Evolutionary conservation across 1,140 invertebrate genomes (phyloP), one percentile per base, ranked within the genome.

Genomic region (Phthorimaea operculella): DNA sequence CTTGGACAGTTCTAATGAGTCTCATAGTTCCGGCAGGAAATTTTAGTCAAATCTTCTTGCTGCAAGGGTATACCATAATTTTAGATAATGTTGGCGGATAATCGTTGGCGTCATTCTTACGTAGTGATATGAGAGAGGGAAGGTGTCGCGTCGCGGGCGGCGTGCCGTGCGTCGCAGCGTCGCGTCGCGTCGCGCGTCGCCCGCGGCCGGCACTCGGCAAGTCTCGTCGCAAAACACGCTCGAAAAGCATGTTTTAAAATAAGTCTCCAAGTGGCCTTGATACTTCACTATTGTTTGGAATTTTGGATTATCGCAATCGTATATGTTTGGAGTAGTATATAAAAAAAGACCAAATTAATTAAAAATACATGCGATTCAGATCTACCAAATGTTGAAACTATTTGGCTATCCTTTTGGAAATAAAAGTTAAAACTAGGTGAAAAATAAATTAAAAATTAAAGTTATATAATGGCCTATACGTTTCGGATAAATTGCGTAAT

Each of bases 201-300:
- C 60, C 66, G 58, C 17, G 17, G 16, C 21, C 11, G 9, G 2
- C 21, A 18, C 48, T 50, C 4, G 62, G 62, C 59, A 67, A 60
- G 66, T 62, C 68, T 67, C 70, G 71, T 73, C 78, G 71, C 72
- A 65, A 56, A 64, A 67, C 66, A 60, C 66, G 69, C 66, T 68
- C 67, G 64, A 63, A 57, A 65, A 66, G 64, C 67, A 69, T 71
- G 70, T 78, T 65, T 68, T 76, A 78, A 66, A 72, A 75, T 82
- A 82, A 82, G 77, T 82, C 79, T 84, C 75, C 73, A 80, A 79
- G 81, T 84, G 81, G 81, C 81, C 81, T 84, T 84, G 81, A 84
- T 81, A 82, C 79, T 80, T 81, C 74, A 77, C 68, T 79, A 71
- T 80, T 83, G 66, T 81, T 80, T 79, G 76, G 71, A 70, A 77